Base-by-base conservation (phyloP, 2,797 vertebrate species). In the Nannoperca australis region DNA sequence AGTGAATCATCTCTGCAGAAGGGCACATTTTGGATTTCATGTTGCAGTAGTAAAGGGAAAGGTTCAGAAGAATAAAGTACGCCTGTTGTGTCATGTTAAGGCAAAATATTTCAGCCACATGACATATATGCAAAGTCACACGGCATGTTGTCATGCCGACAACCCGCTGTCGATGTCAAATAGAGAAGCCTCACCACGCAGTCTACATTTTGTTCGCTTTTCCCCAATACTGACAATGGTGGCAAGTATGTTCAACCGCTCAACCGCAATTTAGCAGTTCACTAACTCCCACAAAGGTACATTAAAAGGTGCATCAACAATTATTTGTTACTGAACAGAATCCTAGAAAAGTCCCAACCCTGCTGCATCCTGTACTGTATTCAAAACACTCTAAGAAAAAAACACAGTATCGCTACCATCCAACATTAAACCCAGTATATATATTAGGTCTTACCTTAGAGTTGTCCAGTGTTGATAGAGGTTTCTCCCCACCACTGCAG, bases 401-500 rank as follows among this genome's bases (percentile, higher is more conserved):
- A 12, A 24, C 24, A 51, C 32, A 30, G 20, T 7, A 36, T 5
- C 13, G 8, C 10, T 15, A 55, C 1, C 65, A 59, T 44, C 13
- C 4, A 42, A 27, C 17, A 54, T 36, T n/a, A 12, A 61, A 34
- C 7, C 20, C 6, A 8, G n/a, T 12, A 4, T 18, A 4, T 18
- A 34, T 47, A 9, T 40, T 14, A 38, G 24, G 24, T 51, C 34
- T 18, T 82, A 93, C 98, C 93, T 97, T 97, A 61, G 96, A 93
- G 89, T 94, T 95, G 93, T 99, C 97, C 73, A 98, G 89, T 27
- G 96, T 90, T 59, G 92, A 94, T 62, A 99, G 92, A 7, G 98
- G 98, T 75, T 95, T 97, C 81, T 99, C 98, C 70, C 97, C 98
- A 59, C 97, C 95, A 44, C 97, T 98, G 93, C 97, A 99, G 76